These are phyloP conservation scores for Aromia moschata DNA, from an alignment of 2,888 invertebrate species.

Conservation along the genomic window DNA sequence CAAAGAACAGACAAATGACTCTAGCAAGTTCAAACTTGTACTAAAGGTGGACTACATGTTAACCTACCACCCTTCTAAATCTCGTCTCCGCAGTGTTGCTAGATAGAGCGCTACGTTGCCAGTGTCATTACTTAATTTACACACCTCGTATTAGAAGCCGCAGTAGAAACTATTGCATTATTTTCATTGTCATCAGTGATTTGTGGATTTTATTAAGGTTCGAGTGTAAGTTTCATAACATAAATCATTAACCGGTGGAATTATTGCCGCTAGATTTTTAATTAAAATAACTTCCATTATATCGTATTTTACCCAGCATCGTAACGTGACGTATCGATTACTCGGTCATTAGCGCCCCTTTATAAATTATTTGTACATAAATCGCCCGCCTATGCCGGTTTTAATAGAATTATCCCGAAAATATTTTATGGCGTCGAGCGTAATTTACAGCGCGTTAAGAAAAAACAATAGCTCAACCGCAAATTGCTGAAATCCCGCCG, in stretches of 20 bases:
- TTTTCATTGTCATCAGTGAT: too few species aligned
- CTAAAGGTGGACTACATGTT: too few species aligned
- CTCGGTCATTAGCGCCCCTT: slow-evolving; percentile 8
- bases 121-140: too few species aligned
- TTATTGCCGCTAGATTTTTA: not conserved
- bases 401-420: slow-evolving; percentile 17
- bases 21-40: too few species aligned
- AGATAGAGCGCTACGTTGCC: too few species aligned
- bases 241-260: not conserved
- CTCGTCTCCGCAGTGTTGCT: too few species aligned
- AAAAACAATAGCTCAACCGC: slow-evolving; percentile 20
- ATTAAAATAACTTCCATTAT: slow-evolving; percentile 13
- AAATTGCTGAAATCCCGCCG: slow-evolving; percentile 23
- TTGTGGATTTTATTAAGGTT: too few species aligned
- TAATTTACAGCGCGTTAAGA: slow-evolving; percentile 4
- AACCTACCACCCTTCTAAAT: too few species aligned
- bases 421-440: not conserved
- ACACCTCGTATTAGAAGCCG: too few species aligned
- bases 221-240: too few species aligned
- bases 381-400: not conserved
- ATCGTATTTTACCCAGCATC: slow-evolving; percentile 6
- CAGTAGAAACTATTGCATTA: too few species aligned
- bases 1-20: too few species aligned
- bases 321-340: slow-evolving; percentile 3
- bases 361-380: slow-evolving; percentile 16